Base-by-base conservation (phyloP, 2,888 invertebrate species). In the Lapara coniferarum region DNA sequence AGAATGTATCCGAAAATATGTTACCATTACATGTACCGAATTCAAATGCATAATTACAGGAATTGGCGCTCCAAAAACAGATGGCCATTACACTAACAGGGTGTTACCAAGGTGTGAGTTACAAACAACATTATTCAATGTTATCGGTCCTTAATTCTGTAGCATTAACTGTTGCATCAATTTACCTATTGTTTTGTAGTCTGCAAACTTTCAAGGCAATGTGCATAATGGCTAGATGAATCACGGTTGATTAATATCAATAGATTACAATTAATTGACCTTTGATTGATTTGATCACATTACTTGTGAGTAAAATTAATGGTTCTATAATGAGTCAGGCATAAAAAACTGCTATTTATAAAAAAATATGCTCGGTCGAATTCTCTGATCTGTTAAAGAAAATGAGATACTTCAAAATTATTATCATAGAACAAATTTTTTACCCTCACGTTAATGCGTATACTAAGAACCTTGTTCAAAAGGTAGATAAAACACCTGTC, bases 151-250 rank as follows among this genome's bases (percentile, higher is more conserved):
- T 74, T 80, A 78, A 84, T 85, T 84, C 80, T 74, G 73, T 78
- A 73, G 82, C 84, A 87, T 82, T 78, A 69, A 72, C 73, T 73
- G 72, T 81, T 81, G 79, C 80, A 77, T 74, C 78, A 83, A 80
- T 77, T 71, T 77, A 74, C 72, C 80, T 77, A 80, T 81, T 81
- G 83, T 82, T 82, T 78, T 76, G 71, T 75, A 75, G 77, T 71
- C 69, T 71, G 75, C 77, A 72, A 75, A 75, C 73, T 77, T 78
- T 78, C 74, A 76, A 75, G 73, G 72, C 67, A 73, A 69, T 51
- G 14, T 68, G n/a, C 13, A 16, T 37, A 53, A 66, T 53, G 37
- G 14, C 16, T 37, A 14, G 30, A 55, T 53, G 52, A 66, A n/a
- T 66, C 51, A 52, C 12, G 30, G 6, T n/a, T 46, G 46, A 37